A percentile compares a stretch with the other conserved stretches of the same genome.
These are phyloP conservation scores for Rallus limicola DNA, from an alignment of 2,113 vertebrate genomes.

Conservation along the genomic window DNA sequence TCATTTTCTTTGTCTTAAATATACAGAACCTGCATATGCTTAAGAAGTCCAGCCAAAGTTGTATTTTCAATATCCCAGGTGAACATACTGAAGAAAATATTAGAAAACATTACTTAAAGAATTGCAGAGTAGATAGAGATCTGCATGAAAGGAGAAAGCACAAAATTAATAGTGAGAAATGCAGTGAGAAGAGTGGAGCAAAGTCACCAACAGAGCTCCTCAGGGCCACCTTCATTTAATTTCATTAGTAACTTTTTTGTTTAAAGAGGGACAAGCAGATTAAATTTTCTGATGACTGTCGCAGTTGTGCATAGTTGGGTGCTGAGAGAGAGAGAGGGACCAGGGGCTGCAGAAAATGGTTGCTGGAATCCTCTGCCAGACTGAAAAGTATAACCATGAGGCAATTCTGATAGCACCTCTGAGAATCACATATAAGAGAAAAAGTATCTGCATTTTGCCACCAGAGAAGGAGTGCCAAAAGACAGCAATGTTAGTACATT, in stretches of 20 bases:
- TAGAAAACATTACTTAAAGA: not conserved
- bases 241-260: not conserved
- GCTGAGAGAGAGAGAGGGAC: no score
- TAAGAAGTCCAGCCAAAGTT: not conserved
- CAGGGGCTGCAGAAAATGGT: no score
- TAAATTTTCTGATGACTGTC: not conserved
- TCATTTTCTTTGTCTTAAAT: not conserved
- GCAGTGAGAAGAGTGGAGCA: not conserved
- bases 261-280: not conserved
- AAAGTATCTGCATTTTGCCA: no score
- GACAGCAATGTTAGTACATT: no score
- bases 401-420: no score
- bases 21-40: not conserved
- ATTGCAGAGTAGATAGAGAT: not conserved
- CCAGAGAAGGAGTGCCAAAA: no score
- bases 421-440: no score
- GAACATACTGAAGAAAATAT: not conserved
- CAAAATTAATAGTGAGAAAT: not conserved
- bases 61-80: not conserved
- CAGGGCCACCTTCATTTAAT: not conserved
- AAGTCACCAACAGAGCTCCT: not conserved
- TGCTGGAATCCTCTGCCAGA: no score
- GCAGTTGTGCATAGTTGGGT: no score
- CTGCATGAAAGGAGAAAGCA: not conserved
- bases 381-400: no score